Conservation (phyloP, 2,888 invertebrate genomes). For the Thalpophila matura region DNA sequence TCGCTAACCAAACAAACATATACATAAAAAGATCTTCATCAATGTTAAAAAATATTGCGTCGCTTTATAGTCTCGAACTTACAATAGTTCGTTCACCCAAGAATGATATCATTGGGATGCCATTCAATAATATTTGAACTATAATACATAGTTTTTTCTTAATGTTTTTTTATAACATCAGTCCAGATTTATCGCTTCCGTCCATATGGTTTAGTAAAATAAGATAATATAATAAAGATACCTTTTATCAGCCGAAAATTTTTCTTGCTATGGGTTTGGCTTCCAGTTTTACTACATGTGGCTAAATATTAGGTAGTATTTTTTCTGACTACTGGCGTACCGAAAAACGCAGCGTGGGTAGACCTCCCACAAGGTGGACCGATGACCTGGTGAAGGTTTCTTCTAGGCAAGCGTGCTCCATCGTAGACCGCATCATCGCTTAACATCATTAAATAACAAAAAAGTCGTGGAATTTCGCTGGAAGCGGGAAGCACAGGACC, state of each 20-base stretch:
- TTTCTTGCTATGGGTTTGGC: not conserved
- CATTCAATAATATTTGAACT: constrained; percentile 37
- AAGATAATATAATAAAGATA: not conserved
- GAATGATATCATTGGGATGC: constrained; percentile 57
- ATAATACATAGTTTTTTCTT: constrained; percentile 14
- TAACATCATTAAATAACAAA: too few relatives aligned
- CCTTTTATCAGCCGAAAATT: not conserved
- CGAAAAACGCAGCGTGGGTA: too few relatives aligned
- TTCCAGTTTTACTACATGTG: too few relatives aligned
- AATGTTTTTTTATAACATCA: constrained; percentile 23
- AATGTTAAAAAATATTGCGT: constrained; percentile 30
- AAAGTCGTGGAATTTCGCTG: too few relatives aligned
- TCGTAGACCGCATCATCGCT: too few relatives aligned
- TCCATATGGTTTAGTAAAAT: constrained; percentile 10
- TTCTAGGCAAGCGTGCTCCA: too few relatives aligned
- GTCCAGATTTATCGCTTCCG: constrained; percentile 58
- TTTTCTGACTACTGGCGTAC: too few relatives aligned
- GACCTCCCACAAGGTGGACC: too few relatives aligned
- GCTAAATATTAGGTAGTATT: too few relatives aligned
- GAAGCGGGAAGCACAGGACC: too few relatives aligned
- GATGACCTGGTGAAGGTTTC: too few relatives aligned
- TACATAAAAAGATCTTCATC: not conserved
- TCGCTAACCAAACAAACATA: not conserved
- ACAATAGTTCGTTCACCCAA: constrained; percentile 56
- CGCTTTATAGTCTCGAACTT: constrained; percentile 1